Conservation (phyloP, 1,140 invertebrate genomes). For the Pogonognathellus flavescens region DNA sequence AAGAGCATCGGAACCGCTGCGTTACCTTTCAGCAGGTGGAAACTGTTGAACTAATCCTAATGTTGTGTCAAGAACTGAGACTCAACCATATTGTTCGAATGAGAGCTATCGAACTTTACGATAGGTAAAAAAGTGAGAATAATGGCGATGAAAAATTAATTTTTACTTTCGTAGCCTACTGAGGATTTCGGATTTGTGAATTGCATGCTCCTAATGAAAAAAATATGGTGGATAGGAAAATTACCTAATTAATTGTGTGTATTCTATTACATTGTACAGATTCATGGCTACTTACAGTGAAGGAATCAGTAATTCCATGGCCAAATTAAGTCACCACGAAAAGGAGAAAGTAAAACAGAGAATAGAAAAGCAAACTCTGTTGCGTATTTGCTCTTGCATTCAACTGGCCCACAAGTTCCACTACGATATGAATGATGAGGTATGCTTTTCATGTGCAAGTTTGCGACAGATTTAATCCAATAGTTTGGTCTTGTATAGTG, state of each 20-base stretch:
- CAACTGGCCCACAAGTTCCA: slow-evolving; percentile 51
- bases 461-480: too few species aligned
- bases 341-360: not conserved
- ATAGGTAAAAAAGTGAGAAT: slow-evolving; percentile 7
- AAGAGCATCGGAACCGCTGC: not conserved
- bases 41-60: slow-evolving; percentile 3
- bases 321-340: not conserved
- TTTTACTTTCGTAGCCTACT: not conserved
- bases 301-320: not conserved
- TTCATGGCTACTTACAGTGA: not conserved
- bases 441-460: too few species aligned
- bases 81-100: not conserved
- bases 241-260: not conserved
- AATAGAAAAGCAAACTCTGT: not conserved
- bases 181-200: too few species aligned
- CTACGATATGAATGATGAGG: not conserved
- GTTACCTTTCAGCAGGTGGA: not conserved
- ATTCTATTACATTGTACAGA: not conserved
- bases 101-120: slow-evolving; percentile 16
- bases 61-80: not conserved
- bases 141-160: not conserved
- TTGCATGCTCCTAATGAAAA: too few species aligned
- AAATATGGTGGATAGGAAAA: too few species aligned
- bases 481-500: too few species aligned
- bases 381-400: slow-evolving; percentile 44